Conservation (phyloP, 2,888 invertebrate genomes). For the Calephelis perditalis region DNA sequence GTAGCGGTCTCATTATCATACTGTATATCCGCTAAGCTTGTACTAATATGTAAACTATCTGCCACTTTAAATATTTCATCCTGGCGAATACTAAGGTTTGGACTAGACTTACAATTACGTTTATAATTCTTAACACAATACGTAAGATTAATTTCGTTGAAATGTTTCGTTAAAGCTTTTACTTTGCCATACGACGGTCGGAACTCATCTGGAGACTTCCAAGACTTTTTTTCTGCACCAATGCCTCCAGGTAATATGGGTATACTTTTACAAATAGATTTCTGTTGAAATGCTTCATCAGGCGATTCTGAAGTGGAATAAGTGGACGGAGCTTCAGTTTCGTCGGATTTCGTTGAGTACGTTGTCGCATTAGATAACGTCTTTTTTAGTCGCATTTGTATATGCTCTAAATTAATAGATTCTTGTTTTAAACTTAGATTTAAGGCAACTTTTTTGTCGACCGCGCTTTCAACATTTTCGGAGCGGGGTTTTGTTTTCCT, state of each 20-base stretch:
- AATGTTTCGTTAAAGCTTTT: conserved; percentile 83
- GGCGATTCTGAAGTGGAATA: conserved; percentile 58
- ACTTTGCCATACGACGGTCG: conserved; percentile 84
- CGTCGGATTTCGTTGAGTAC: conserved; percentile 56
- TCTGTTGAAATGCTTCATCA: conserved; percentile 37
- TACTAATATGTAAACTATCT: conserved; percentile 51
- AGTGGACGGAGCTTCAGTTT: conserved; percentile 55
- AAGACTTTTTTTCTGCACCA: conserved; percentile 73
- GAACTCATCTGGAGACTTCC: conserved; percentile 84
- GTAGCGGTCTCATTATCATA: conserved; percentile 55
- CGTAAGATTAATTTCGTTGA: conserved; percentile 72
- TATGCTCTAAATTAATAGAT: conserved; percentile 44
- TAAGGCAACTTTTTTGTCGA: conserved; percentile 44
- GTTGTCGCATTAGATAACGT: conserved; percentile 56
- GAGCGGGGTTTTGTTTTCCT: conserved; percentile 33
- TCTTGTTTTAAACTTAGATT: conserved; percentile 50
- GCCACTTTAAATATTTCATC: conserved; percentile 40
- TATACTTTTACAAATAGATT: conserved; percentile 30
- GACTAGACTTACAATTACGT: conserved; percentile 67
- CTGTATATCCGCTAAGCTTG: conserved; percentile 63
- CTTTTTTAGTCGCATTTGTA: conserved; percentile 55
- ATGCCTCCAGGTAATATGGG: conserved; percentile 41
- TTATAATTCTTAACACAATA: conserved; percentile 64
- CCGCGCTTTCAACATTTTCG: conserved; percentile 16
- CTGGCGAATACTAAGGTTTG: conserved; percentile 57